Base-by-base conservation (phyloP, 2,113 vertebrate genomes). In the Tonatia bakeri region DNA sequence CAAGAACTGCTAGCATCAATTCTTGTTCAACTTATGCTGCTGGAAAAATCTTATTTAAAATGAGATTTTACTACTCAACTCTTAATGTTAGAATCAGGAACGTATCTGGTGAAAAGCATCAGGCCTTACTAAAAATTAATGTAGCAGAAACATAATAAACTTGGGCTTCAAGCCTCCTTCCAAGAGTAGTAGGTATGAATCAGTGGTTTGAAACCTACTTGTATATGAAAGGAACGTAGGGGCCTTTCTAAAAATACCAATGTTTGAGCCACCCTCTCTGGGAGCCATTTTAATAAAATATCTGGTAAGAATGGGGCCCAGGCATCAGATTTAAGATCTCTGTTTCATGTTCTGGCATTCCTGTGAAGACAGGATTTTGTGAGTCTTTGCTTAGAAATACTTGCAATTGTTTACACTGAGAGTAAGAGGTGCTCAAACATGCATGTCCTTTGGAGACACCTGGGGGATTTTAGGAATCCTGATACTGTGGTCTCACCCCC, bases 1-100 rank as follows among this genome's bases (percentile, higher is more conserved):
- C 69, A 43, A 33, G 76, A 65, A 75, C 3, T 8, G 19, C 79
- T 40, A 54, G 43, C 54, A 45, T 47, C 1, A 0, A 3, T 40
- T 61, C 80, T 95, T 31, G 31, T 45, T 67, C 82, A 89, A 17
- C 15, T 64, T 69, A 24, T 61, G 77, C 43, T n/a, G 16, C 81
- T 77, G 26, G 84, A 76, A 97, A 97, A 97, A 85, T 94, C 80
- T 89, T 92, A 73, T 45, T 82, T 88, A 95, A 90, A 87, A 40
- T 47, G 73, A 88, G 87, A 59, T 70, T 88, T 96, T 73, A 77
- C 40, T 91, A 59, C 54, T 94, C 77, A 52, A 2, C 54, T 93
- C 61, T 94, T 84, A 85, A 91, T 91, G 88, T 94, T 67, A 91
- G 73, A 92, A 85, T 47, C 38, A 88, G 67, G 85, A 97, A 94